These are phyloP conservation scores for Lophochroa leadbeateri DNA, from an alignment of 2,113 vertebrate species.

Conservation along the genomic window DNA sequence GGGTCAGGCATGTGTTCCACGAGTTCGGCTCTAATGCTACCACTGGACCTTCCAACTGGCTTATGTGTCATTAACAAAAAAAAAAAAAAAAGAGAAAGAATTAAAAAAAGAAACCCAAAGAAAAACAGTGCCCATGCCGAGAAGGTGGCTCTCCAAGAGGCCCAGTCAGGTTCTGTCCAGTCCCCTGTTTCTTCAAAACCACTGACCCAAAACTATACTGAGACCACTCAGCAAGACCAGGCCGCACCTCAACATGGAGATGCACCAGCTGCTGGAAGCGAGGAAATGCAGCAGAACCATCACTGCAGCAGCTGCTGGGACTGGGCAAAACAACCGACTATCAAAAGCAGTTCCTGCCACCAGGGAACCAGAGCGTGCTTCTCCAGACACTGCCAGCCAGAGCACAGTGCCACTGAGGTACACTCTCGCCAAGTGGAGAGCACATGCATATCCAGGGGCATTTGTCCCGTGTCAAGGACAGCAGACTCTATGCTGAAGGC, in stretches of 20 bases:
- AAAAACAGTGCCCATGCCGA: background rate
- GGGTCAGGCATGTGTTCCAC: background rate
- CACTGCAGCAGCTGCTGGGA: background rate
- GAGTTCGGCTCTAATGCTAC: background rate
- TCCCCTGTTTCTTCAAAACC: background rate
- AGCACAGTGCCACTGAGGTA: background rate
- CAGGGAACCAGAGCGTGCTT: background rate
- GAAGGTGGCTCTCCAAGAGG: background rate
- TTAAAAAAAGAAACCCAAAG: background rate
- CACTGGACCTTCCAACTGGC: background rate
- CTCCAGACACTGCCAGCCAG: background rate
- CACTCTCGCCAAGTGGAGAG: conserved; percentile 34
- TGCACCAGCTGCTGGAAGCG: background rate
- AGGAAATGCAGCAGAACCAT: background rate
- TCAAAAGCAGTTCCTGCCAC: background rate
- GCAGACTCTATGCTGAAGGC: too few relatives aligned
- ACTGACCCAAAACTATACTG: background rate
- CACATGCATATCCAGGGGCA: conserved; percentile 33
- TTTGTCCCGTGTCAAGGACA: background rate
- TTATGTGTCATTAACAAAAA: background rate
- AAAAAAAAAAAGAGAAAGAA: background rate
- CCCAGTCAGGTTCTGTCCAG: background rate
- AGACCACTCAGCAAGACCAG: background rate
- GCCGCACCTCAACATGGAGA: background rate
- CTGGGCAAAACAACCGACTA: background rate